phyloP scores from a whole-genome alignment of 2,113 vertebrate species.

The Orientallactaga bullata region DNA sequence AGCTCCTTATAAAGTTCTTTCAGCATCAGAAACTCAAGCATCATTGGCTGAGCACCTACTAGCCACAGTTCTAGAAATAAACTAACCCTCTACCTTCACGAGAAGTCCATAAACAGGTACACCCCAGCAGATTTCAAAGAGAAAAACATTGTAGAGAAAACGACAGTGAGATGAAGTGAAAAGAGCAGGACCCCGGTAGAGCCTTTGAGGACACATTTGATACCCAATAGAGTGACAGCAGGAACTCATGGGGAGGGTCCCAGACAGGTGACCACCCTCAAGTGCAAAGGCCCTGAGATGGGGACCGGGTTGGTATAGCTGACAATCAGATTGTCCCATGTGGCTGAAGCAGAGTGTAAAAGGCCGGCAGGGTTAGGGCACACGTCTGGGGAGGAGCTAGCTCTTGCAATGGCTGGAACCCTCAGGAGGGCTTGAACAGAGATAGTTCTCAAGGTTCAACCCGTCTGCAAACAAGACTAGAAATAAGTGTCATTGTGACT shows the following conservation, averaged over 20 bases:
- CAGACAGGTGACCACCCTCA: background rate
- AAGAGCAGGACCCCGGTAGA: too few species aligned
- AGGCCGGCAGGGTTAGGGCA: background rate
- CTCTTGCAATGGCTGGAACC: background rate
- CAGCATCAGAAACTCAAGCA: background rate
- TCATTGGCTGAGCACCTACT: background rate
- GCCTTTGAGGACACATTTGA: background rate
- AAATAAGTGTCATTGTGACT: background rate
- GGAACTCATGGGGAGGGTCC: background rate
- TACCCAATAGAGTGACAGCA: background rate
- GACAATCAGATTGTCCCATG: background rate
- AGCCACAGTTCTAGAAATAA: background rate
- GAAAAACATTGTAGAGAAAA: background rate
- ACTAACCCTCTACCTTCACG: background rate
- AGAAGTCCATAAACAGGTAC: background rate
- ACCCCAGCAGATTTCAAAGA: background rate
- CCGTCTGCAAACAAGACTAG: background rate
- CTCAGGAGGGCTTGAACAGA: too few species aligned
- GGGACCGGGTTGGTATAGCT: too few species aligned
- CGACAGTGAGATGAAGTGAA: background rate
- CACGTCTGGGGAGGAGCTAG: background rate
- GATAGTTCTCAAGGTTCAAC: too few species aligned
- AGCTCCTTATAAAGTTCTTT: background rate
- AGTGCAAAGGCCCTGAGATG: background rate
- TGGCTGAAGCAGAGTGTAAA: background rate